These are phyloP conservation scores for Drosophila lacertosa DNA, from an alignment of 1,140 invertebrate species.

Conservation along the genomic window DNA sequence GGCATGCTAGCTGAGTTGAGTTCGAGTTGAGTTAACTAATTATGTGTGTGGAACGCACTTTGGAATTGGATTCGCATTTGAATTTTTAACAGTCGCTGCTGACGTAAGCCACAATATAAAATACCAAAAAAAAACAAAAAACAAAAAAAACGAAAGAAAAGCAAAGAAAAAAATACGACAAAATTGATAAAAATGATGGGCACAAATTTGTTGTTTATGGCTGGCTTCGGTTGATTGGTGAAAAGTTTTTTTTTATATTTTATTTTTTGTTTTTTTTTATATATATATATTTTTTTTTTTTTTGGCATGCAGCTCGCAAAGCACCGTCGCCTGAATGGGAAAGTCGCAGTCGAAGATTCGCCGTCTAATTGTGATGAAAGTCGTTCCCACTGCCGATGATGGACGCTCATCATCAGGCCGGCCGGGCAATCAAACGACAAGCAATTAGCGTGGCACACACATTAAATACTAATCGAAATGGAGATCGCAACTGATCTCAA, in stretches of 20 bases:
- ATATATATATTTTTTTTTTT: no score
- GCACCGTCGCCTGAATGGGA: slow-evolving; percentile 26
- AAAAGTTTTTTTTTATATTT: slow-evolving; percentile 35
- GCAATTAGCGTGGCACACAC: slow-evolving; percentile 28
- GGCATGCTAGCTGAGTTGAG: slow-evolving; percentile 33
- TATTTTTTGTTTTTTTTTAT: slow-evolving; percentile 10
- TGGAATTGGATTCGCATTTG: slow-evolving; percentile 10
- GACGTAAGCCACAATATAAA: slow-evolving; percentile 38
- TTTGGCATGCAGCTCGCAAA: slow-evolving; percentile 43
- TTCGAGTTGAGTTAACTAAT: slow-evolving; percentile 40
- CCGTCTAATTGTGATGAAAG: slow-evolving; percentile 38
- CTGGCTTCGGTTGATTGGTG: slow-evolving; percentile 33
- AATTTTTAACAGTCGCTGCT: slow-evolving; percentile 6
- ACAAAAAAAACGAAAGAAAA: not conserved
- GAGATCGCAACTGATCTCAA: no score
- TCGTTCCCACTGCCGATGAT: slow-evolving; percentile 19
- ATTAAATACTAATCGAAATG: slow-evolving; percentile 8
- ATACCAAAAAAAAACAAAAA: slow-evolving; percentile 8
- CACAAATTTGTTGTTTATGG: slow-evolving; percentile 24
- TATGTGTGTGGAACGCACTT: slow-evolving; percentile 30
- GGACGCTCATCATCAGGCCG: slow-evolving; percentile 10
- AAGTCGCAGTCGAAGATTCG: slow-evolving; percentile 39
- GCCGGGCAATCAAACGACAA: slow-evolving; percentile 19
- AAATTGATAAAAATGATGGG: slow-evolving; percentile 30
- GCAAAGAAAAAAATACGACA: slow-evolving; percentile 10